Evolutionary conservation across 2,797 vertebrate species (phyloP).

Genomic region (Eidolon dupreanum): DNA sequence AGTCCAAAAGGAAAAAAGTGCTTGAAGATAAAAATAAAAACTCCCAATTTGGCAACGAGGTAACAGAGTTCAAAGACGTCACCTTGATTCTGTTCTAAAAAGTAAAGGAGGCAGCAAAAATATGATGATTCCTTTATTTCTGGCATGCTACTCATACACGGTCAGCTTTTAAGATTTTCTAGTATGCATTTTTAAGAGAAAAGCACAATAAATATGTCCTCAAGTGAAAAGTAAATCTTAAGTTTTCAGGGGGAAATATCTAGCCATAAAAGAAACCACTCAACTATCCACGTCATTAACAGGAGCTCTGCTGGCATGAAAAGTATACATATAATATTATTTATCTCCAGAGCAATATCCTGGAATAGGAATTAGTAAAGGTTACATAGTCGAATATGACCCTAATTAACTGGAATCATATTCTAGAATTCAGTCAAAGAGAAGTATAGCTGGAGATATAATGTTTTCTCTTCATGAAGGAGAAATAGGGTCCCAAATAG

Average conservation of each 20-base stretch:
- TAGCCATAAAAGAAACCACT: background rate
- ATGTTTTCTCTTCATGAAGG: background rate
- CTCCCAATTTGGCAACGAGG: background rate
- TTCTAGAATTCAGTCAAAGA: background rate
- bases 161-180: background rate
- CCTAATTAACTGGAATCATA: background rate
- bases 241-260: background rate
- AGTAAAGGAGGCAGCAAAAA: background rate
- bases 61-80: background rate
- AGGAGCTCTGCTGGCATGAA: background rate
- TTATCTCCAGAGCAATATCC: background rate
- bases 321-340: background rate
- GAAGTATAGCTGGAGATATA: background rate
- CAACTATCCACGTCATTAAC: background rate
- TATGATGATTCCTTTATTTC: background rate
- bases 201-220: background rate
- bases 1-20: background rate
- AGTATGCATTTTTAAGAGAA: background rate
- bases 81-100: conserved; percentile 4
- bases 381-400: background rate
- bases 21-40: background rate
- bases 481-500: background rate
- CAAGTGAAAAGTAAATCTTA: background rate
- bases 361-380: background rate
- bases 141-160: background rate